A percentile compares a stretch with the other conserved stretches of the same genome.
Evolutionary conservation across 2,113 vertebrate genomes (phyloP).

Genomic region (Agelaius tricolor): DNA sequence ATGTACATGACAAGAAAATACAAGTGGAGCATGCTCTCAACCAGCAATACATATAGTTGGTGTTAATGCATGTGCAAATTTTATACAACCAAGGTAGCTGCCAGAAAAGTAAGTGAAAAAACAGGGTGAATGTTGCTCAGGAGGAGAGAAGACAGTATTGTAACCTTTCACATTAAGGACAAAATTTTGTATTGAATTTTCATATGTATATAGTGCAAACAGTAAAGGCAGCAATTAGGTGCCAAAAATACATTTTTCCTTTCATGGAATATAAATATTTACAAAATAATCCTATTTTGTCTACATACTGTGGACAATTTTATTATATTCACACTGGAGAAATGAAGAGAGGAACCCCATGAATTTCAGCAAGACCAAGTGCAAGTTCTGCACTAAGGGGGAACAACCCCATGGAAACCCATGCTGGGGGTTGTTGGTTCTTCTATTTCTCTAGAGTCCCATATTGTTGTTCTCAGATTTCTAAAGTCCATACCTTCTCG

Average conservation of each 20-base stretch:
- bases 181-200: background rate
- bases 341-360: background rate
- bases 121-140: background rate
- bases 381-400: background rate
- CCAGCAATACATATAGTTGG: background rate
- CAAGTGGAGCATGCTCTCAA: background rate
- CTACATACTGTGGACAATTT: background rate
- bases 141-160: background rate
- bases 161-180: background rate
- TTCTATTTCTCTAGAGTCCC: too few species aligned
- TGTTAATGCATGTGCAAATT: background rate
- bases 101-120: background rate
- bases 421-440: too few species aligned
- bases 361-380: background rate
- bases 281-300: background rate
- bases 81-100: background rate
- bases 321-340: background rate
- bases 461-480: too few species aligned
- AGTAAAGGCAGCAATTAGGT: background rate
- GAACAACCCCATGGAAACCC: background rate
- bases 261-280: background rate
- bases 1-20: background rate
- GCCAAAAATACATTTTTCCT: background rate
- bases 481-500: too few species aligned
- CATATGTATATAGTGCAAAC: background rate